Evolutionary conservation across 2,888 invertebrate genomes (phyloP).

Genomic region (Lysandra bellargus): DNA sequence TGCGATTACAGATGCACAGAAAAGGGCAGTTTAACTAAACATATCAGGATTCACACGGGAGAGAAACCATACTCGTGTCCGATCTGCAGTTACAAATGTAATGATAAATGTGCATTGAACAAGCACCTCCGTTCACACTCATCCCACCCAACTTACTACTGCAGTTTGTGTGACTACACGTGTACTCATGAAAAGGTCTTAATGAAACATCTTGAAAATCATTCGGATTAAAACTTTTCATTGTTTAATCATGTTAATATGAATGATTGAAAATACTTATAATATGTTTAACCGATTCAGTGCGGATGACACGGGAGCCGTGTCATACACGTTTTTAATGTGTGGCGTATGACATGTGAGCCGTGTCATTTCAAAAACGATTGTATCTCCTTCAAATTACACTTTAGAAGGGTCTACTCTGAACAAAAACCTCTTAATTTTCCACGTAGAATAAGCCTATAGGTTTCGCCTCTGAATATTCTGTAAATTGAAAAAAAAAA

Average conservation of each 20-base stretch:
- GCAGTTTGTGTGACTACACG: constrained; percentile 27
- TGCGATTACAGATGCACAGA: constrained; percentile 32
- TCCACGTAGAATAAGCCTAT: too few species aligned
- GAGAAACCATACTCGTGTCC: constrained; percentile 55
- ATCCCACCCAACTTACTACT: neutral
- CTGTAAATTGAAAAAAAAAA: too few species aligned
- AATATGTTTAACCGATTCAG: too few species aligned
- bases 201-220: constrained; percentile 32
- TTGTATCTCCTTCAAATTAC: too few species aligned
- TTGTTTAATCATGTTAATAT: neutral
- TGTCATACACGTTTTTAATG: too few species aligned
- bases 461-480: too few species aligned
- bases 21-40: constrained; percentile 47
- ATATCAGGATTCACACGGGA: constrained; percentile 56
- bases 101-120: constrained; percentile 27
- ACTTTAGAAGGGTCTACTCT: too few species aligned
- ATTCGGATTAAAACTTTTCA: constrained; percentile 22
- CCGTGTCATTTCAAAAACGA: too few species aligned
- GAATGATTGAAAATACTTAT: too few species aligned
- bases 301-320: too few species aligned
- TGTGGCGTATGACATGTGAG: too few species aligned
- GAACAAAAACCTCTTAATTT: too few species aligned
- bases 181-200: constrained; percentile 27
- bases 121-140: constrained; percentile 29
- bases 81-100: constrained; percentile 40